These are phyloP conservation scores for Mimas tiliae DNA, from an alignment of 2,888 invertebrate genomes.

Conservation along the genomic window DNA sequence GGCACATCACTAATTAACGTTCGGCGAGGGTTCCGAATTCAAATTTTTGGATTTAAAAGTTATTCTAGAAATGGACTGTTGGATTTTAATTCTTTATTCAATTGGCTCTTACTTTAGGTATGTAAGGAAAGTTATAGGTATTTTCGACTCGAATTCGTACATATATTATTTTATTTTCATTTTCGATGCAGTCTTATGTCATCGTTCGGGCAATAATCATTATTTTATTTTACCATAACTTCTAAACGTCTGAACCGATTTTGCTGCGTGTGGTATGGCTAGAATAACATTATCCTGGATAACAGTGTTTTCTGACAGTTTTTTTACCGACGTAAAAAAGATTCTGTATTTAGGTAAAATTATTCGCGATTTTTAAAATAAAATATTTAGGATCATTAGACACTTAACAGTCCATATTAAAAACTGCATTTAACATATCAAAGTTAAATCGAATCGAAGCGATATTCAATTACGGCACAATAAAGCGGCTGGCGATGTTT, in stretches of 20 bases:
- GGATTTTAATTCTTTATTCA: slow-evolving; percentile 11
- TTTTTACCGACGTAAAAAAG: too few relatives aligned
- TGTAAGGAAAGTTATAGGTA: too few relatives aligned
- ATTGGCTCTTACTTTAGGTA: background rate
- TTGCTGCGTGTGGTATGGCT: too few relatives aligned
- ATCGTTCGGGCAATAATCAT: too few relatives aligned
- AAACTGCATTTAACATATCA: slow-evolving; percentile 18
- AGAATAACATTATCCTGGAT: too few relatives aligned
- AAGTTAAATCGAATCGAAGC: slow-evolving; percentile 46
- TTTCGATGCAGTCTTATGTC: too few relatives aligned
- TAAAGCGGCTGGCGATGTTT: slow-evolving; percentile 63
- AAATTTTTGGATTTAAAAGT: slow-evolving; percentile 44
- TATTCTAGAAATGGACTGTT: slow-evolving; percentile 39
- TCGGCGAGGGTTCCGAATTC: slow-evolving; percentile 47
- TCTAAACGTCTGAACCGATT: too few relatives aligned
- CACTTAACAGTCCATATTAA: slow-evolving; percentile 26
- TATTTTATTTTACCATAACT: too few relatives aligned
- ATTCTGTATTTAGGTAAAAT: too few relatives aligned
- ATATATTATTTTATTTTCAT: background rate
- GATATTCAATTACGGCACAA: slow-evolving; percentile 61
- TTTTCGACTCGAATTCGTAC: background rate
- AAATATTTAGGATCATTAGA: background rate
- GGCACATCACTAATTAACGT: slow-evolving; percentile 64
- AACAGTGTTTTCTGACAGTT: too few relatives aligned
- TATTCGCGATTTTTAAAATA: too few relatives aligned